Conservation (phyloP, 2,113 vertebrate genomes). For the Prolemur simus region DNA sequence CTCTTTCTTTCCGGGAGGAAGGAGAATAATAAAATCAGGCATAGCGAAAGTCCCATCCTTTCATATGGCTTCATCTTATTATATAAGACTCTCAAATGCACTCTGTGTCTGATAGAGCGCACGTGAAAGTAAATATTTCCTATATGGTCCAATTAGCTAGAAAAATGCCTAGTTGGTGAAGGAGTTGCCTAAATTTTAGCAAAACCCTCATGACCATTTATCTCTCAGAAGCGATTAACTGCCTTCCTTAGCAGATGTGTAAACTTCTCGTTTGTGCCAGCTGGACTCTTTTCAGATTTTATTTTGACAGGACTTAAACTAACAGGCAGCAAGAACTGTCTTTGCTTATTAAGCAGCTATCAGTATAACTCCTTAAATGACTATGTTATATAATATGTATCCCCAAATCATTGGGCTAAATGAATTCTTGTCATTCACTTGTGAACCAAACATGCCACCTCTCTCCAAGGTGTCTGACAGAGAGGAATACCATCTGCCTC, state of each 20-base stretch:
- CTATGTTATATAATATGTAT: not conserved
- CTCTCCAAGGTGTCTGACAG: not conserved
- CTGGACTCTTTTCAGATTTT: constrained; percentile 45
- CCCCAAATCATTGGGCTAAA: not conserved
- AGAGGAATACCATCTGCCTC: not conserved
- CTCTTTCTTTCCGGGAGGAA: not conserved
- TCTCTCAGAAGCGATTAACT: constrained; percentile 28
- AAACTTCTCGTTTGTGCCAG: not conserved
- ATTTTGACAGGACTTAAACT: not conserved
- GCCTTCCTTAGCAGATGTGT: constrained; percentile 20
- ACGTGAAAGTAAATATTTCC: not conserved
- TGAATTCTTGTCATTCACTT: constrained; percentile 6
- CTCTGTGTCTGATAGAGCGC: not conserved
- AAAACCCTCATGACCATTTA: not conserved
- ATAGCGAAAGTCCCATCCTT: not conserved
- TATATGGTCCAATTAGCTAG: not conserved
- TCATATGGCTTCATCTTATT: not conserved
- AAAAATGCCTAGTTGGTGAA: not conserved
- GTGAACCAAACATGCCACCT: not conserved
- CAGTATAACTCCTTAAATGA: not conserved
- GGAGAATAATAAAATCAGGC: not conserved
- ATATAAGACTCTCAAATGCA: not conserved
- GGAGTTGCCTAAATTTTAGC: constrained; percentile 11
- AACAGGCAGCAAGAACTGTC: not conserved
- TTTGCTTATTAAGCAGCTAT: not conserved